A percentile compares a stretch with the other conserved stretches of the same genome.
phyloP scores from a whole-genome alignment of 2,797 vertebrate species.

The Sternotherus odoratus region DNA sequence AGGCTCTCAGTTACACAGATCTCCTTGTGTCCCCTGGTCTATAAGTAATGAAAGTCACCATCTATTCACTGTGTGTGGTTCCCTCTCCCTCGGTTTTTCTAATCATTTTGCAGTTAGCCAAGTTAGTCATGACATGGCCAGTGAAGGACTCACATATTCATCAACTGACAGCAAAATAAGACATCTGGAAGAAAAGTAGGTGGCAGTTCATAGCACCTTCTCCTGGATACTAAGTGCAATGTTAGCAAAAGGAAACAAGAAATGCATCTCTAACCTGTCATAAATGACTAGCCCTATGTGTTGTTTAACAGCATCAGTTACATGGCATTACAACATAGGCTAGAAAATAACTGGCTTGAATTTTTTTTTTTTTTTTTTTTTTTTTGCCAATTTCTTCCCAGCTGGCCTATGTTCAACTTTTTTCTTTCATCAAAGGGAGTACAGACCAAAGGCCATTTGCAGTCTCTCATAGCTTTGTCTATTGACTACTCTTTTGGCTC shows the following conservation, averaged over 20 bases:
- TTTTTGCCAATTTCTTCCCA: not conserved
- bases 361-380: not conserved
- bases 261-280: not conserved
- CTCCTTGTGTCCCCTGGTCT: not conserved
- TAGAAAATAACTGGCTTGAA: slow-evolving; percentile 2
- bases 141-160: not conserved
- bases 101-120: not conserved
- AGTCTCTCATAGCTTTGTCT: slow-evolving; percentile 30
- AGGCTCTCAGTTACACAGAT: not conserved
- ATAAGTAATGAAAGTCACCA: not conserved
- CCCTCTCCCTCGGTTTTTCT: not conserved
- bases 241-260: not conserved
- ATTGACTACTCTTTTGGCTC: slow-evolving; percentile 36
- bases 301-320: not conserved
- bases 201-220: not conserved
- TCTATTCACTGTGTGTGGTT: not conserved
- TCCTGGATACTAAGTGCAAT: not conserved
- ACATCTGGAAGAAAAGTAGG: not conserved
- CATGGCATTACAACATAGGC: not conserved
- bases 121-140: not conserved
- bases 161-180: not conserved
- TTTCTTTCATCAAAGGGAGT: no score
- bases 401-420: not conserved
- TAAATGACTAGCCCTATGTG: slow-evolving; percentile 1
- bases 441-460: slow-evolving; percentile 46